Base-by-base conservation (phyloP, 2,797 vertebrate species). In the Florisuga fusca region DNA sequence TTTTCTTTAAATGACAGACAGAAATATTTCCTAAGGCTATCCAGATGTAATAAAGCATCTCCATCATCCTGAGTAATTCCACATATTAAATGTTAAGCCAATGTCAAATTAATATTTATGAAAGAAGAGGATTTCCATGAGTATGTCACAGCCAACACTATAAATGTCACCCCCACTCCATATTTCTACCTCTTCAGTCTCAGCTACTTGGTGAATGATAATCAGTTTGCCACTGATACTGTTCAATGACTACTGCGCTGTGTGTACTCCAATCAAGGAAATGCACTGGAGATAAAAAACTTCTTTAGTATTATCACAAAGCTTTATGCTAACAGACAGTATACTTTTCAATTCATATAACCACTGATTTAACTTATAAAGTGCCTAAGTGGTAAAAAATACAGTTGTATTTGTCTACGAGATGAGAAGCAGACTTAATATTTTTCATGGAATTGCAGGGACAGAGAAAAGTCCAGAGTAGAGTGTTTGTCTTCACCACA, bases 101-200 rank as follows among this genome's bases (percentile, higher is more conserved):
- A 43, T 22, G 64, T 87, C 71, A 87, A 84, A 90, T 89, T 84
- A 87, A 63, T 90, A 93, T 81, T 90, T 92, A 93, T 83, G 73
- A 59, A 79, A 68, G n/a, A 89, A 80, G 14, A 38, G 31, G 43
- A 80, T 80, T 83, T 95, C 57, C 43, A 45, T 29, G 29, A 76
- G 62, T 78, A 74, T 95, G 89, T 89, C 64, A 91, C 36, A 93
- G 54, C 46, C 23, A 64, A 43, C 9, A 12, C 53, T 58, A 75
- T 85, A 91, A 91, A 92, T 83, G 71, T 95, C 81, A 92, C 50
- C 73, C 46, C 68, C 73, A 87, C 64, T 68, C 58, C 21, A 8
- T 84, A 89, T 66, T 90, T 92, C 61, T 77, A 90, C 53, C 33
- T 66, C 48, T 67, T 36, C 76, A 34, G 11, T 45, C 61, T 71